Base-by-base conservation (phyloP, 1,140 invertebrate genomes). In the Hestina assimilis region DNA sequence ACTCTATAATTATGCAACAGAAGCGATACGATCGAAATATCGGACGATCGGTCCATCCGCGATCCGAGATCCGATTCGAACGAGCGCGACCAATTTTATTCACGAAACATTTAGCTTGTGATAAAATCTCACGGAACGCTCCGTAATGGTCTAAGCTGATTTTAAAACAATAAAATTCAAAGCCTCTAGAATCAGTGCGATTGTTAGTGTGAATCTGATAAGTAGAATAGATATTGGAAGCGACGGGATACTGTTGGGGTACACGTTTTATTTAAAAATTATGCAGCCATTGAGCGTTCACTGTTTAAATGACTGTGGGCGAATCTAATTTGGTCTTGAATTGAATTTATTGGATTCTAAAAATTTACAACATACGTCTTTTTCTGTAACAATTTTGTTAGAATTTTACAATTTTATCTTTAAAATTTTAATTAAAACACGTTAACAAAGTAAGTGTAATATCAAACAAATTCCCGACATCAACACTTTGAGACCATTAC, bases 71-170 rank as follows among this genome's bases (percentile, higher is more conserved):
- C 40, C 21, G 40, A 41, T 52, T 52, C 20, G 26, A 72, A 74
- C 61, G 65, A 77, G 73, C 75, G 81, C 69, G 76, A 85, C 81
- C 80, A 79, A 87, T 87, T 85, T 87, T 82, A 82, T 83, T 75
- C 80, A 74, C 66, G 73, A 82, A 84, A 87, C 81, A 83, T 83
- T 79, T 42, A 23, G 74, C 63, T 59, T 54, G 48, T 69, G 84
- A 87, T 87, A 82, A 77, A 69, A 87, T 87, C 84, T 74, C 55
- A 56, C 50, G 56, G 56, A 63, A 48, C 69, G 60, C 69, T 60
- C 70, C 62, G 72, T 70, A 78, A 72, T 75, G 55, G 69, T 65
- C 55, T 66, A 56, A 76, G 72, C 61, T 75, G 73, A 72, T 72
- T 80, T 82, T 79, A 72, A 83, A 81, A 83, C 81, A 82, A 84